Evolutionary conservation across 2,888 invertebrate genomes (phyloP).

Genomic region (Brachyptera putata): DNA sequence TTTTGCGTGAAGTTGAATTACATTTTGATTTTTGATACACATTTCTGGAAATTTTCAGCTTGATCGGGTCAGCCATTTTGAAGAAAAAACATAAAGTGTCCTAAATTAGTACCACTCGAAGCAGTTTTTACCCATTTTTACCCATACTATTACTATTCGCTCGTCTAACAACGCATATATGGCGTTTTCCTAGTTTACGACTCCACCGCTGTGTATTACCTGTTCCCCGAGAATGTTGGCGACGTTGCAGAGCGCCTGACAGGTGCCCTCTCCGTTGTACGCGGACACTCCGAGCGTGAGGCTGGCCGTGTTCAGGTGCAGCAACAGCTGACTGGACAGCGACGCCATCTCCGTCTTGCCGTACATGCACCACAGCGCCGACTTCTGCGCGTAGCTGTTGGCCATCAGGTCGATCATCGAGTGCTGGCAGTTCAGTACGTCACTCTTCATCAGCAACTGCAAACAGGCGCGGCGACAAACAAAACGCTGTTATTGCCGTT

Average conservation of each 20-base stretch:
- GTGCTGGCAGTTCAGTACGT: conserved; percentile 79
- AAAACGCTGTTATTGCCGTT: too few species aligned
- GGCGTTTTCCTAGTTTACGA: too few species aligned
- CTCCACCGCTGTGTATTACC: too few species aligned
- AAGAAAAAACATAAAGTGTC: too few species aligned
- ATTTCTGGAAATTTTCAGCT: too few species aligned
- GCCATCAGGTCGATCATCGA: conserved; percentile 77
- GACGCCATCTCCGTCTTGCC: conserved; percentile 83
- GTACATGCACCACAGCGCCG: conserved; percentile 83
- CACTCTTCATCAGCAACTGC: conserved; percentile 76
- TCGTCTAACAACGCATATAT: too few species aligned
- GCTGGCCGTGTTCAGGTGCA: conserved; percentile 63
- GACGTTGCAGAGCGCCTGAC: conserved; percentile 65
- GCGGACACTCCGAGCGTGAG: conserved; percentile 42
- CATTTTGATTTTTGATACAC: too few species aligned
- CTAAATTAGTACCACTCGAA: too few species aligned
- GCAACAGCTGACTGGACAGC: conserved; percentile 70
- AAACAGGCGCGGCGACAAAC: background rate
- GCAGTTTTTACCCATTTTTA: too few species aligned
- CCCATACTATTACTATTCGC: too few species aligned
- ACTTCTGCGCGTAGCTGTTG: conserved; percentile 74
- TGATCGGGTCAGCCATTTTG: too few species aligned
- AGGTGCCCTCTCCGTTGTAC: conserved; percentile 64
- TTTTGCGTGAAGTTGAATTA: too few species aligned
- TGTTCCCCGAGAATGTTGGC: conserved; percentile 53